Conservation (phyloP, 92 coral and sea anemone genomes). For the Meandrina meandrites region DNA sequence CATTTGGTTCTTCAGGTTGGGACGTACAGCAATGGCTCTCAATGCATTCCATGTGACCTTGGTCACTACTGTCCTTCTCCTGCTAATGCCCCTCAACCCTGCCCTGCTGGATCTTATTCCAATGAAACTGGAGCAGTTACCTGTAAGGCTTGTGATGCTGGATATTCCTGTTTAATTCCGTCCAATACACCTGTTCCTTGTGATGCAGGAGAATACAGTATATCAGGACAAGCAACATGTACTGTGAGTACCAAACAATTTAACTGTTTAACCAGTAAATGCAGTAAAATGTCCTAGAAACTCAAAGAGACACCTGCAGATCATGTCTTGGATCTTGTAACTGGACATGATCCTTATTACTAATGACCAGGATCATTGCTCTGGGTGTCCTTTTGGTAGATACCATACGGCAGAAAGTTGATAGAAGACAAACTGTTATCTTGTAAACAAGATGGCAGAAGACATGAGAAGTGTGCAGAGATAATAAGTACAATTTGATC, state of each 20-base stretch:
- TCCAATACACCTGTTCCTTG: constrained; percentile 78
- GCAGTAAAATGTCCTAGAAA: not conserved
- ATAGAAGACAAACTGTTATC: too few species aligned
- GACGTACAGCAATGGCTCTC: constrained; percentile 91
- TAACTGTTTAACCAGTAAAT: not conserved
- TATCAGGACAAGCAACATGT: constrained; percentile 89
- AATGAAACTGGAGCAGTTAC: constrained; percentile 76
- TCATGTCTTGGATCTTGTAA: not conserved
- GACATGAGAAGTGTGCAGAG: too few species aligned
- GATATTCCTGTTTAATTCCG: constrained; percentile 84
- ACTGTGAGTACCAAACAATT: constrained; percentile 53
- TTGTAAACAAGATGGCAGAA: too few species aligned
- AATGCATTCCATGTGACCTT: constrained; percentile 76
- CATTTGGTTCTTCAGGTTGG: constrained; percentile 70
- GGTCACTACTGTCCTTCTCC: constrained; percentile 95
- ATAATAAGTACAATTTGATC: too few species aligned
- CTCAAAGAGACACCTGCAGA: not conserved
- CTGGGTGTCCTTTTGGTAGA: not conserved
- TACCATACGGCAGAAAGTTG: not conserved
- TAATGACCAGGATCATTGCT: too few species aligned
- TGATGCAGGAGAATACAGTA: constrained; percentile 83
- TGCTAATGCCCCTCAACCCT: constrained; percentile 78
- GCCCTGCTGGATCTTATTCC: constrained; percentile 81
- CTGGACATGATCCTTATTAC: not conserved
- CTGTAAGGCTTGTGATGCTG: constrained; percentile 87